phyloP scores from a whole-genome alignment of 2,113 vertebrate species.

The Saguinus imperator region DNA sequence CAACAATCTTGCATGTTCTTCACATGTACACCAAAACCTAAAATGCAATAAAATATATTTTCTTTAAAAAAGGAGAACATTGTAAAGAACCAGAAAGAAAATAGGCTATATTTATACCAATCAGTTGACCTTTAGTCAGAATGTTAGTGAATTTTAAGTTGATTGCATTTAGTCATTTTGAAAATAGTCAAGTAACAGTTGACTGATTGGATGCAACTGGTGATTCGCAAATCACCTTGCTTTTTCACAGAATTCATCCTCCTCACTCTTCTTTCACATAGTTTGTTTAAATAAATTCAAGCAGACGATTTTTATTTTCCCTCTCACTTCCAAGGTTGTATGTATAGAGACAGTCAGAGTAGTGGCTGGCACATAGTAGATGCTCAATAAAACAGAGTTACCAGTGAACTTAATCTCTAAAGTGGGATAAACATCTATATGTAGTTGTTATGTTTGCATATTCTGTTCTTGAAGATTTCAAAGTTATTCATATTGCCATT shows the following conservation, averaged over 20 bases:
- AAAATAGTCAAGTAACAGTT: slow-evolving; percentile 12
- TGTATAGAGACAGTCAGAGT: neutral
- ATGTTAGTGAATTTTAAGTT: neutral
- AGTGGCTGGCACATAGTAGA: neutral
- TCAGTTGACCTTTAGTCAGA: neutral
- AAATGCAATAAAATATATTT: no score
- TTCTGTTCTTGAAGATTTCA: slow-evolving; percentile 35
- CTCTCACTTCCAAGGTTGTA: neutral
- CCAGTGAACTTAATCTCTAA: neutral
- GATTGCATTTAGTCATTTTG: neutral
- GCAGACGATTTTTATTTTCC: neutral
- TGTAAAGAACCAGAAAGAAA: neutral
- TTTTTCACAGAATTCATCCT: slow-evolving; percentile 37
- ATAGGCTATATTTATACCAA: neutral
- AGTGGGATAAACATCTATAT: neutral
- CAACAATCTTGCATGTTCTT: no score
- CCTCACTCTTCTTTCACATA: slow-evolving; percentile 31
- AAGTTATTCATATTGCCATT: neutral
- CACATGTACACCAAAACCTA: no score
- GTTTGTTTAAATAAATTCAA: slow-evolving; percentile 24
- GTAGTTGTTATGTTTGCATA: neutral
- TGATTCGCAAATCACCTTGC: neutral
- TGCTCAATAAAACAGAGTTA: slow-evolving; percentile 10
- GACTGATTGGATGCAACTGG: neutral
- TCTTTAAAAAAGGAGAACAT: neutral